Evolutionary conservation across 2,797 vertebrate genomes (phyloP), one percentile per base, ranked within the genome.

Genomic region (Merluccius polli): DNA sequence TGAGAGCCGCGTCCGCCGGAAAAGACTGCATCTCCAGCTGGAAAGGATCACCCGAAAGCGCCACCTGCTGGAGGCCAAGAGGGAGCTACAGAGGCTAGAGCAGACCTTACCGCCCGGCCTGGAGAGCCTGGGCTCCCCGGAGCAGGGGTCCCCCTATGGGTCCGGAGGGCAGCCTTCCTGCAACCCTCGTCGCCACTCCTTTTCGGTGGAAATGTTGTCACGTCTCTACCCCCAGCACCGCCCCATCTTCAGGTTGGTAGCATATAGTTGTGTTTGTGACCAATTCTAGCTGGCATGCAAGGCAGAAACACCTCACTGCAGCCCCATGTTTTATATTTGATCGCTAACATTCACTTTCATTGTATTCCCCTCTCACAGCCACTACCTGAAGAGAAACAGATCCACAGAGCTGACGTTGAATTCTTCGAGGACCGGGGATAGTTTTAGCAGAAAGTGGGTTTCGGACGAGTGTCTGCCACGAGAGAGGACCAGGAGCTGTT

Each of bases 31-130:
- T 21, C 95, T 94, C 80, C 96, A 96, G 73, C 87, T 98, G 81
- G 94, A 96, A 85, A 95, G 93, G 85, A 95, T 96, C 32, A 90
- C 94, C 79, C 95, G 94, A 78, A 98, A 98, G 86, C 93, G 93
- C 74, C 95, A 94, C 77, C 88, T 97, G 4, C 75, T 98, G 85
- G 96, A 97, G 78, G 94, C 95, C 35, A 97, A 96, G 77, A 92
- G 91, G 82, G 95, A 95, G 77, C 92, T 96, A 71, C 95, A 97
- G 86, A 91, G 91, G 71, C 89, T 97, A 79, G 95, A 96, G 86
- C 92, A 88, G 68, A 81, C 79, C 36, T 89, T 93, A 75, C 90
- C 93, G 82, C 82, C 93, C n/a, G 91, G 92, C 70, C 70, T 77
- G 4, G 91, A 92, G 4, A 87, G 86, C 70, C 81, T 88, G 0